Percentiles rank a stretch among this genome's conserved stretches.
These are phyloP conservation scores for Platysternon megacephalum DNA, from an alignment of 2,113 vertebrate species.

Conservation along the genomic window DNA sequence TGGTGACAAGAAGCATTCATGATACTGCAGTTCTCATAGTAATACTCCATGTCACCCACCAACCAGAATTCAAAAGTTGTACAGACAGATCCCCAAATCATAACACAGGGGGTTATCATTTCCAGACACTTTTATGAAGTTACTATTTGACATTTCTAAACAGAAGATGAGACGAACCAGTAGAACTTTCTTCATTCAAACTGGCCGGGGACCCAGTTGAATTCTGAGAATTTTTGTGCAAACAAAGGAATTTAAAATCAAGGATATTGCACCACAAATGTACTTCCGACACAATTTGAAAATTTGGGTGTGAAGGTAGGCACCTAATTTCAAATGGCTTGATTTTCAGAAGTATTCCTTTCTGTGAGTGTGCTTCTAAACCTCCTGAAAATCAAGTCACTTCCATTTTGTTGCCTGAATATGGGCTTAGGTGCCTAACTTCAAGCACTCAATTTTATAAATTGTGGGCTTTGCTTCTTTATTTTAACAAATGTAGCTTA, in stretches of 20 bases:
- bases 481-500: too few species aligned
- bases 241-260: neutral
- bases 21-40: too few species aligned
- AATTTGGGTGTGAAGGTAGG: neutral
- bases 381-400: neutral
- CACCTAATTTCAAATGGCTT: neutral
- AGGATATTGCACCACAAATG: neutral
- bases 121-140: neutral
- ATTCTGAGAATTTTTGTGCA: neutral
- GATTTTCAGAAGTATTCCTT: neutral
- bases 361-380: neutral
- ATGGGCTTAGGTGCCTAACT: too few species aligned
- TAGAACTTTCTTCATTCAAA: neutral
- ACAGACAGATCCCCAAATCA: too few species aligned
- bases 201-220: neutral
- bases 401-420: neutral
- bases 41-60: too few species aligned
- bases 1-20: too few species aligned
- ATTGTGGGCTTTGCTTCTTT: neutral
- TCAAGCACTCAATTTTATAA: neutral
- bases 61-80: too few species aligned
- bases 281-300: neutral
- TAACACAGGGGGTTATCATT: neutral
- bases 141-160: constrained; percentile 6
- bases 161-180: neutral